Evolutionary conservation across 2,888 invertebrate species (phyloP).

Genomic region (Morpho helenor): DNA sequence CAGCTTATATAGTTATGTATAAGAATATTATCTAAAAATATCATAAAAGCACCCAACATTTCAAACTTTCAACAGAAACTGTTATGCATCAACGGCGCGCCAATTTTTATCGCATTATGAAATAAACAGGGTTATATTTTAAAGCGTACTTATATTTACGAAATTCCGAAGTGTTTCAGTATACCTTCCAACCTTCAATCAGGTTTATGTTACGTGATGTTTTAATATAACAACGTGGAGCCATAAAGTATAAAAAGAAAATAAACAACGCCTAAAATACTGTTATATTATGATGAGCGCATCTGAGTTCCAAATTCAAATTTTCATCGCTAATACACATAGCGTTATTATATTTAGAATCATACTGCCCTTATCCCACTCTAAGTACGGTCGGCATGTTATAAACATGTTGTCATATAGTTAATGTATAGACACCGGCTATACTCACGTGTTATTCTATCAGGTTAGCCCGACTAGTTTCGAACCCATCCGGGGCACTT

Average conservation of each 20-base stretch:
- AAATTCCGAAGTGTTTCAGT: slow-evolving; percentile 6
- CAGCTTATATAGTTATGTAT: too few relatives aligned
- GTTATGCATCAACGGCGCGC: slow-evolving; percentile 7
- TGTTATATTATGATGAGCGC: slow-evolving; percentile 23
- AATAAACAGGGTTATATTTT: slow-evolving; percentile 11
- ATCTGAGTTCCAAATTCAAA: slow-evolving; percentile 1
- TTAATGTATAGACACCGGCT: too few relatives aligned
- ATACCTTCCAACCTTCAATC: slow-evolving; percentile 8
- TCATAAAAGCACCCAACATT: neutral
- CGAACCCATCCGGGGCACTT: too few relatives aligned
- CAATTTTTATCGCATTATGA: slow-evolving; percentile 7
- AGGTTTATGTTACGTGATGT: slow-evolving; percentile 11
- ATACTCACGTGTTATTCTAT: too few relatives aligned
- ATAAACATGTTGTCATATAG: too few relatives aligned
- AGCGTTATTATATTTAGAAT: too few relatives aligned
- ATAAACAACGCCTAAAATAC: slow-evolving; percentile 26
- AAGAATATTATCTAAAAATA: slow-evolving; percentile 2
- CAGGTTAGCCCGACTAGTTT: too few relatives aligned
- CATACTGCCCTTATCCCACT: too few relatives aligned
- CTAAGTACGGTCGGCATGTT: too few relatives aligned
- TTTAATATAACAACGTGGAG: slow-evolving; percentile 1
- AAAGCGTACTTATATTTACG: slow-evolving; percentile 5
- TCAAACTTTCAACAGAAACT: slow-evolving; percentile 10
- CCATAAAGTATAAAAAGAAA: slow-evolving; percentile 29
- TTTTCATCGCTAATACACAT: slow-evolving; percentile 9